These are phyloP conservation scores for Drosophila tristis DNA, from an alignment of 1,140 invertebrate species.

Conservation along the genomic window DNA sequence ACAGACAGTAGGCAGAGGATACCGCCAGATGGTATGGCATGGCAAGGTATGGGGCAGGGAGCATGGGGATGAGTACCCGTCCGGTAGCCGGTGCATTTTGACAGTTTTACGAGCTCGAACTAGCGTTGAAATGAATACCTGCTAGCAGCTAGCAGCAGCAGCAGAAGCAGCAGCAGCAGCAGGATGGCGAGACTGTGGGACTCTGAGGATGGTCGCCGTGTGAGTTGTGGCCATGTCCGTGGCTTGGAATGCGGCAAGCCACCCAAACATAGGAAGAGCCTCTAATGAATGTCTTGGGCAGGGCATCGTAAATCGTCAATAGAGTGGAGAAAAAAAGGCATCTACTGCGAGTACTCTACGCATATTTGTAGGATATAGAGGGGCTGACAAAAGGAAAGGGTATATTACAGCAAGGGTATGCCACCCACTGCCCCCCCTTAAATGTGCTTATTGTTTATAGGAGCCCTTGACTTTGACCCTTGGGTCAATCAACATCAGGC, in stretches of 20 bases:
- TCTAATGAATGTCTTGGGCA: conserved; percentile 71
- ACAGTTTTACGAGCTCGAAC: conserved; percentile 79
- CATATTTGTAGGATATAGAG: too few species aligned
- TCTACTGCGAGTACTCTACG: too few species aligned
- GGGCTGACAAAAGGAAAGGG: too few species aligned
- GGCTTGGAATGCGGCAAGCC: conserved; percentile 68
- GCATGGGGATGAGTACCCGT: conserved; percentile 28
- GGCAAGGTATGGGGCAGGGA: conserved; percentile 2
- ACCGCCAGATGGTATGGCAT: conserved; percentile 22
- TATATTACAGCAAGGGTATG: background rate
- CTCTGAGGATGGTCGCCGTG: conserved; percentile 28
- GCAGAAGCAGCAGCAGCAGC: conserved; percentile 9
- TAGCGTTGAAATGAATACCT: conserved; percentile 77
- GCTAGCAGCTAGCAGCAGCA: conserved; percentile 18
- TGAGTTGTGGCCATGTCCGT: conserved; percentile 75
- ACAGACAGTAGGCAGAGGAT: conserved; percentile 5
- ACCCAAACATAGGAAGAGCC: conserved; percentile 76
- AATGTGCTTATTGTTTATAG: too few species aligned
- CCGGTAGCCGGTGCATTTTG: conserved; percentile 81
- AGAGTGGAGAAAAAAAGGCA: background rate
- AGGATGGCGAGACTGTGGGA: background rate
- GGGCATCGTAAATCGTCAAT: conserved; percentile 53
- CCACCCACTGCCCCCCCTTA: too few species aligned
- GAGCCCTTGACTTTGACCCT: background rate
- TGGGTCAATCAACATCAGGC: conserved; percentile 6